Base-by-base conservation (phyloP, 2,113 vertebrate species). In the Megalops atlanticus region DNA sequence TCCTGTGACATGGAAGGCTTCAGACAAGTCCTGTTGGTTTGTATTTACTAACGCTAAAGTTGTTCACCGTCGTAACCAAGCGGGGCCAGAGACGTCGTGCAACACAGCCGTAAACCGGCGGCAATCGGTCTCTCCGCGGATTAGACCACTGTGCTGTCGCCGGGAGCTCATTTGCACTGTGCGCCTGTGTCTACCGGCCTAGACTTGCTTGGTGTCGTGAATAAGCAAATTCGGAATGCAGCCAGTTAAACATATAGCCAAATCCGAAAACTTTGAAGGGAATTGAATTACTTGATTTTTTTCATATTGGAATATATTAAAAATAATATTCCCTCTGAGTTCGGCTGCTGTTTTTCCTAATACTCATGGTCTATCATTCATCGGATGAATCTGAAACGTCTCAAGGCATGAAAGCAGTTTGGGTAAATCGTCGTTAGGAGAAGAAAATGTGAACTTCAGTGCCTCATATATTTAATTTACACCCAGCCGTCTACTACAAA, bases 101-200 rank as follows among this genome's bases (percentile, higher is more conserved):
- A 21, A 54, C 38, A 39, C 76, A 31, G 52, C 36, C 31, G 33
- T 38, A 68, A 31, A 70, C 14, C 36, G 33, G 39, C 69, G 52
- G 68, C 12, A 80, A 73, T 79, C 64, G 78, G 64, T 41, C 64
- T 79, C 39, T 79, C 77, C 41, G 31, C 27, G 47, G 78, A 72
- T 73, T 54, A 80, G 78, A 45, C 7, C 4, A 47, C 14, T 36
- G 24, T 43, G 14, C 45, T 24, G 64, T 69, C 31, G 68, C 68
- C 49, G 78, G 43, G 47, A 79, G 78, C 78, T 79, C 64, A 71
- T 64, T 52, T 78, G 64, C 58, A 70, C 43, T 24, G 38, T 49
- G 16, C 78, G 39, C 72, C 45, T 73, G 31, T 79, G 68, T 72
- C 78, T 72, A 70, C 58, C 41, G 64, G 68, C 64, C 64, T 14